Conservation (phyloP, 2,888 invertebrate species). For the Cephus rjabovi region DNA sequence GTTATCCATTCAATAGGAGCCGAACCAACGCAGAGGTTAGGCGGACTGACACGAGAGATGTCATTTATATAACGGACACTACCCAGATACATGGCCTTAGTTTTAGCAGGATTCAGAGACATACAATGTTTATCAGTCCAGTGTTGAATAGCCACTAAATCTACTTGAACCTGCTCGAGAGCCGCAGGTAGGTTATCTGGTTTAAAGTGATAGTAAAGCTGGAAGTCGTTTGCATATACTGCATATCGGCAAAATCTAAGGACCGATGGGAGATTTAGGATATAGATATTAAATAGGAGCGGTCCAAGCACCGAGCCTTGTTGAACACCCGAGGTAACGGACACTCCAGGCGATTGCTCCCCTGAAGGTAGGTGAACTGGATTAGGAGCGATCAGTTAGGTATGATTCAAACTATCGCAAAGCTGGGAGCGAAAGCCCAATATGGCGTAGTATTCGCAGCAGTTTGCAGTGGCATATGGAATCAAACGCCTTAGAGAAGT, state of each 20-base stretch:
- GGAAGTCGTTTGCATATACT: neutral
- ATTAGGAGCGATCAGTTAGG: neutral
- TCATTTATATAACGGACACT: no score
- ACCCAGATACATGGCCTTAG: no score
- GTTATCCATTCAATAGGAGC: no score
- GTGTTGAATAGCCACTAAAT: no score
- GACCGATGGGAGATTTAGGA: neutral
- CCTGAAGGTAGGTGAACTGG: neutral
- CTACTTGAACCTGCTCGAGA: no score
- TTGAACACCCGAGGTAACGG: neutral
- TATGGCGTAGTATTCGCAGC: no score
- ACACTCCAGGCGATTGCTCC: neutral
- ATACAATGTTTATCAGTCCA: no score
- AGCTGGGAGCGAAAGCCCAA: neutral
- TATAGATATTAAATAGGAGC: neutral
- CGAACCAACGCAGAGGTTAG: no score
- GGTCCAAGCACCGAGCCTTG: constrained; percentile 6
- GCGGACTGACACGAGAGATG: no score
- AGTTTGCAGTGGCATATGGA: no score
- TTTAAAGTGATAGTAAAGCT: constrained; percentile 3
- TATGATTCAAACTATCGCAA: neutral
- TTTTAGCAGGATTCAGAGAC: no score
- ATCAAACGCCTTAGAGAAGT: no score
- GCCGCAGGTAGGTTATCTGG: neutral
- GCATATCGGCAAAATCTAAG: neutral